These are phyloP conservation scores for Eugnorisma glareosa DNA, from an alignment of 2,888 invertebrate genomes.

Conservation along the genomic window DNA sequence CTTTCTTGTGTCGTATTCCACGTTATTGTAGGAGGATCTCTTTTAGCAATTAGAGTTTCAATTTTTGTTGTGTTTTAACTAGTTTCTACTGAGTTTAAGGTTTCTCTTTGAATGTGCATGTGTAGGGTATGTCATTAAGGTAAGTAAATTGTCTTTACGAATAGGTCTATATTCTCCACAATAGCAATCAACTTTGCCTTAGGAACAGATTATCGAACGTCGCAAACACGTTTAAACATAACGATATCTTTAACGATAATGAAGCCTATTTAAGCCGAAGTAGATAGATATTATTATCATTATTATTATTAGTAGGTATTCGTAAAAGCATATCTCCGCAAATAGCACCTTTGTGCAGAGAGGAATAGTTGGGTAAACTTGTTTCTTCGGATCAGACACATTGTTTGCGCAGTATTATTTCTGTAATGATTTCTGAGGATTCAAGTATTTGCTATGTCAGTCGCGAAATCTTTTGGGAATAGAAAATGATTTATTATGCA, in stretches of 20 bases:
- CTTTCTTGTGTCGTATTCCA: neutral
- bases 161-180: neutral
- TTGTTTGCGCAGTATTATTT: constrained; percentile 64
- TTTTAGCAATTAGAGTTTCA: neutral
- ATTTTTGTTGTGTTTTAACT: neutral
- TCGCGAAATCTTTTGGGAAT: constrained; percentile 30
- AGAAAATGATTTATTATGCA: constrained; percentile 11
- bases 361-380: constrained; percentile 69
- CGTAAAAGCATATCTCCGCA: constrained; percentile 58
- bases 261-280: constrained; percentile 18
- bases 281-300: constrained; percentile 28
- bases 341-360: constrained; percentile 64
- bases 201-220: neutral
- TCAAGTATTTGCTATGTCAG: constrained; percentile 34
- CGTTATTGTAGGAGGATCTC: too few species aligned
- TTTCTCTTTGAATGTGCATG: neutral
- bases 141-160: neutral
- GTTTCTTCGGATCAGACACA: constrained; percentile 63
- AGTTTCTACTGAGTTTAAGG: neutral
- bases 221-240: constrained; percentile 12
- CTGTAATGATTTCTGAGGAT: constrained; percentile 53
- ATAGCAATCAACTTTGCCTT: constrained; percentile 7
- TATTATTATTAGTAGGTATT: constrained; percentile 47
- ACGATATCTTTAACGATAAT: constrained; percentile 38
- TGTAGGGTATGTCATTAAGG: neutral